Evolutionary conservation across 2,888 invertebrate species (phyloP), one percentile per base, ranked within the genome.

Genomic region (Athetis lepigone): DNA sequence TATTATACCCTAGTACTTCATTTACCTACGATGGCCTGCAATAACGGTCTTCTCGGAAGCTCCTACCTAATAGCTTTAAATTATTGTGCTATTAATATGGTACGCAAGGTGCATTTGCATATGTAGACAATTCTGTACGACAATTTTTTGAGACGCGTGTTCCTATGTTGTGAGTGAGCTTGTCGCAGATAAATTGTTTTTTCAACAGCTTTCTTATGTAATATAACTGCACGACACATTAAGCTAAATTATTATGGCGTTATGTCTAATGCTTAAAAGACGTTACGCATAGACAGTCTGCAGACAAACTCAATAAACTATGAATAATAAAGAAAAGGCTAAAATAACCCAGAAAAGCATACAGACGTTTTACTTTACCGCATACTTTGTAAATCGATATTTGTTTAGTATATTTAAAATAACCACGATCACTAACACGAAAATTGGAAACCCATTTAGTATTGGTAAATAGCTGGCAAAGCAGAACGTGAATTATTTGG

Each of bases 41-140:
- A 85, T 85, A 82, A 83, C 80, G 76, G 70, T 77, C 79, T 79
- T 65, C 81, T 75, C 59, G 67, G 77, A 79, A 79, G 78, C 62
- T 82, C 45, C 75, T 66, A 61, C 70, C 70, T 75, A 75, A 74
- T 80, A 60, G 61, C 71, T 63, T 51, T 66, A 79, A 77, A 80
- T 75, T 71, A 78, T 71, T 69, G 69, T 55, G 55, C 58, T 66
- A 74, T 77, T 61, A 63, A 56, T 43, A 72, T 43, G 39, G 43
- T 42, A 58, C 21, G 49, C 61, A 63, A 66, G 49, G 52, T 77
- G 60, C 59, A 70, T 50, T 21, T 45, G 59, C 59, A 55, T 42
- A 19, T 47, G 58, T 57, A 68, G 49, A 62, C 54, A 66, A 52
- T 39, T 57, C 18, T 21, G 47, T 37, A 18, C 19, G 27, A 25